A percentile compares a stretch with the other conserved stretches of the same genome.
These are phyloP conservation scores for Hartigia nigra DNA, from an alignment of 2,888 invertebrate genomes.

Conservation along the genomic window DNA sequence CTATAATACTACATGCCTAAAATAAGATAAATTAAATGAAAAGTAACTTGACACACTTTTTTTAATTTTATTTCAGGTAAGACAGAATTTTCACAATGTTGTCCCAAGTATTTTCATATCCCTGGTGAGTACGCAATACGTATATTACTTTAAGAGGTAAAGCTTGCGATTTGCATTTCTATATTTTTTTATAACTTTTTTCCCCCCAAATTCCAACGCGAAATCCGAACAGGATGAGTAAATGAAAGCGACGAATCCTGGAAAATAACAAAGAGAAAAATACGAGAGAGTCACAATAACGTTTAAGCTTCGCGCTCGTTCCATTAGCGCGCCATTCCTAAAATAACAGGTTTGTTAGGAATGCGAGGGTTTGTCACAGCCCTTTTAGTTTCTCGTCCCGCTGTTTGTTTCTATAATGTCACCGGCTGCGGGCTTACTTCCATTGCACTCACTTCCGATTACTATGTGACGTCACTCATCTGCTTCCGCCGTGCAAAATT, in stretches of 20 bases:
- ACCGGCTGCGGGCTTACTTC: constrained; percentile 15
- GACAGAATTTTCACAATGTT: constrained; percentile 18
- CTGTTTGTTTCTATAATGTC: constrained; percentile 35
- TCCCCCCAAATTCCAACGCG: background rate
- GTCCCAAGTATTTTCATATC: background rate
- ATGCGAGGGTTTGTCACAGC: constrained; percentile 35
- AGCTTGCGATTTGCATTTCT: background rate
- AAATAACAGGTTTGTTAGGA: constrained; percentile 41
- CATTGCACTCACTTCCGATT: constrained; percentile 27
- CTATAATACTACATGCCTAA: background rate
- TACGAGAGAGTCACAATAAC: background rate
- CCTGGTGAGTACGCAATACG: background rate
- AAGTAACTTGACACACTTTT: constrained; percentile 3
- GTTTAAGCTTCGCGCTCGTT: constrained; percentile 7
- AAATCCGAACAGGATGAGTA: background rate
- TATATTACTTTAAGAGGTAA: background rate
- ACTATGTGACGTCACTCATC: constrained; percentile 38
- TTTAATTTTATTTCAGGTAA: constrained; percentile 38
- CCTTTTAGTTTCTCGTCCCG: constrained; percentile 28
- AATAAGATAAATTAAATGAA: background rate
- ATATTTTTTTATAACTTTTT: background rate
- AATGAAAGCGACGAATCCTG: background rate
- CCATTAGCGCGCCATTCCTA: constrained; percentile 32
- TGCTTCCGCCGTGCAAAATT: constrained; percentile 31
- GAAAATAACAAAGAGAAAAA: background rate